Evolutionary conservation across 2,888 invertebrate species (phyloP).

Genomic region (Erebia aethiops): DNA sequence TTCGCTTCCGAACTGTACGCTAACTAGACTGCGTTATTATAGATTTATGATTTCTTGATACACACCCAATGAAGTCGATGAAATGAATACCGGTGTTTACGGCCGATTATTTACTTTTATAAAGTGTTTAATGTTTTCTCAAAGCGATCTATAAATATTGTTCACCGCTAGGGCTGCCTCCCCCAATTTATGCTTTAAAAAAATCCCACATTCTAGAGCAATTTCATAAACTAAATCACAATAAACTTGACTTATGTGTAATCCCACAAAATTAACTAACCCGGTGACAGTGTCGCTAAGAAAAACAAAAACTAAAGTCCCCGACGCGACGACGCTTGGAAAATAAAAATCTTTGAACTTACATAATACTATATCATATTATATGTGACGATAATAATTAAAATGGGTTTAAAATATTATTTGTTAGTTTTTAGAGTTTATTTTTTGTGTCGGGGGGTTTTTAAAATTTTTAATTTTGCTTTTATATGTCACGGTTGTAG

Average conservation of each 20-base stretch:
- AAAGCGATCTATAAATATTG: slow-evolving; percentile 39
- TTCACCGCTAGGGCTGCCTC: slow-evolving; percentile 13
- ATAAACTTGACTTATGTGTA: not conserved
- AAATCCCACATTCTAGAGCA: not conserved
- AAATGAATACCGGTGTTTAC: slow-evolving; percentile 39
- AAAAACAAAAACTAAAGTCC: too few species aligned
- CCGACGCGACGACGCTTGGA: too few species aligned
- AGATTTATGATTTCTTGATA: slow-evolving; percentile 38
- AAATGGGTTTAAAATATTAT: too few species aligned
- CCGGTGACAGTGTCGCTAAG: too few species aligned
- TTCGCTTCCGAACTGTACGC: not conserved
- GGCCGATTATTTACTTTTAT: slow-evolving; percentile 43
- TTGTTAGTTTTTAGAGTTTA: too few species aligned
- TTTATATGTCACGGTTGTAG: too few species aligned
- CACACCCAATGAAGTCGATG: slow-evolving; percentile 35
- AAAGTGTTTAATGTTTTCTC: slow-evolving; percentile 42
- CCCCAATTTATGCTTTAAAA: not conserved
- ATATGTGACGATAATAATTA: too few species aligned
- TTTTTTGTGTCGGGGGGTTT: too few species aligned
- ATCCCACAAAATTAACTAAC: too few species aligned
- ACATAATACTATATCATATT: too few species aligned
- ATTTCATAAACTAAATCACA: not conserved
- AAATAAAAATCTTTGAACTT: too few species aligned
- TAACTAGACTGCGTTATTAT: slow-evolving; percentile 19
- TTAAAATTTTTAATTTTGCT: too few species aligned